Base-by-base conservation (phyloP, 1,140 invertebrate species). In the Sitodiplosis mosellana region DNA sequence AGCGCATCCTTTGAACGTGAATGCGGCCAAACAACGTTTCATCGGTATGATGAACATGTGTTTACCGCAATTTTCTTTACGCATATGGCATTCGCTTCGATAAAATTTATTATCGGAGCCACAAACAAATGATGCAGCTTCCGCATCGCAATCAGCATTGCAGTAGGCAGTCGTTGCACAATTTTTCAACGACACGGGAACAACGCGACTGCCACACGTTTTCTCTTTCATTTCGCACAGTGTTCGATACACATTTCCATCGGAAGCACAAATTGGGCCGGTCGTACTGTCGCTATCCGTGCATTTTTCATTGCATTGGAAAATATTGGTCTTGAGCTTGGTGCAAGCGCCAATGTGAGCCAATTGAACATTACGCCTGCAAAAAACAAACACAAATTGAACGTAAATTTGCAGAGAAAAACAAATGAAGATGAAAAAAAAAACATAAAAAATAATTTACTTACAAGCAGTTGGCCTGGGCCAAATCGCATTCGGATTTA, bases 51-150 rank as follows among this genome's bases (percentile, higher is more conserved):
- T 83, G 63, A 80, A 90, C 2, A 89, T 78, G 66, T 89, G 86
- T 68, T 87, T 87, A 36, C 87, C 87, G 66, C 87, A 93, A 64
- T 91, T 91, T 61, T 85, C 78, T 58, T 80, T 77, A 61, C 83
- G 83, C 87, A 95, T 92, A 60, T 90, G 81, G 59, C 92, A 95
- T 62, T 88, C 82, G 62, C 87, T 93, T 54, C 80, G 76, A 68
- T 95, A 95, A 54, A 92, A 83, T 58, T 84, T 80, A 59, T 86
- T 87, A 61, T 96, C 88, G 6, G 84, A 91, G 20, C 86, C 89
- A 63, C 91, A 95, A 40, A 94, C 87, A 55, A 86, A 88, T 50
- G 79, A 74, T 45, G 77, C 72, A 12, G 80, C 76, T 19, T 80
- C 78, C 0, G 64, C 55, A 54, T 64, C 61, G 57, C 82, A 84